Conservation (phyloP, 2,797 vertebrate species). For the Molossus alvarezi region DNA sequence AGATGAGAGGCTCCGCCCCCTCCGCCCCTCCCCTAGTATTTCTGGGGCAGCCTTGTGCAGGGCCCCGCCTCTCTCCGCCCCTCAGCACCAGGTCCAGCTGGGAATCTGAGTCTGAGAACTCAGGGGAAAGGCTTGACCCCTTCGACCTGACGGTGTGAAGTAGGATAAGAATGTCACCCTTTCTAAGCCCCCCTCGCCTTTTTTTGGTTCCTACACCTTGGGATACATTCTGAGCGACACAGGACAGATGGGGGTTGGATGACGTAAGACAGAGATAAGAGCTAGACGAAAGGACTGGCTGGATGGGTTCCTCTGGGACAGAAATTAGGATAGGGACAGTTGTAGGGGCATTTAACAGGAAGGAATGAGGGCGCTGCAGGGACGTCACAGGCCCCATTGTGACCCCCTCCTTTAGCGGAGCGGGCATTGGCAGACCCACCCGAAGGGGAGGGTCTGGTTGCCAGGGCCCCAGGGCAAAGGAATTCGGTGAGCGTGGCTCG, state of each 20-base stretch:
- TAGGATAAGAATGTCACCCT: background rate
- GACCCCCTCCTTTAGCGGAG: background rate
- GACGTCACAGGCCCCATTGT: background rate
- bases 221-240: background rate
- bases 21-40: background rate
- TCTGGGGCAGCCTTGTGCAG: background rate
- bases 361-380: background rate
- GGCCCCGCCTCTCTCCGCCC: fast-evolving
- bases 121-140: background rate
- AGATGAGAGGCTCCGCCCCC: background rate
- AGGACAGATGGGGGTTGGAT: background rate
- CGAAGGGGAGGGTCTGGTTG: background rate
- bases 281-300: background rate
- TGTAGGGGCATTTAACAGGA: background rate
- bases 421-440: background rate
- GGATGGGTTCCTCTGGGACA: background rate
- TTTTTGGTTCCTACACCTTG: background rate
- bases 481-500: fast-evolving
- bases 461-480: background rate
- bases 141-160: background rate
- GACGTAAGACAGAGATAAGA: too few relatives aligned
- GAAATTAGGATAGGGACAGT: background rate
- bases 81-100: background rate
- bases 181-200: background rate
- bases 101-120: background rate